Evolutionary conservation across 2,113 vertebrate species (phyloP), one percentile per base, ranked within the genome.

Genomic region (Lophura nycthemera): DNA sequence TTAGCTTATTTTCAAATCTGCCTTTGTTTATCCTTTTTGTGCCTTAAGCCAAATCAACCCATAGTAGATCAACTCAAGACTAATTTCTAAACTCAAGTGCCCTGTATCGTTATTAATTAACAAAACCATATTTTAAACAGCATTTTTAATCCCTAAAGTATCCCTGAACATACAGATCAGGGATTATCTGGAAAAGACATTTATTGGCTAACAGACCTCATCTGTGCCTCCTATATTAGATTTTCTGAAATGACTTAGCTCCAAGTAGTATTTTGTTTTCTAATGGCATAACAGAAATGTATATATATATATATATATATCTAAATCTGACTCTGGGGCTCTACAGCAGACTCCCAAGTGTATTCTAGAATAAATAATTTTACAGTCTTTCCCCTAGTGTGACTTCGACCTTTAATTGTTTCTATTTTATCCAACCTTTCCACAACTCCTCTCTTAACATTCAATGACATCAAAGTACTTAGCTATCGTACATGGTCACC

Each of bases 211-310:
- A 82, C 48, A 76, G 79, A 66, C 45, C 67, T 95, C 85, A 87
- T 91, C 74, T 89, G 63, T 72, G 61, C 36, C 30, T 90, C 70
- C 40, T 10, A 63, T 79, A 92, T 87, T 93, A 95, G 66, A 91
- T 95, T 96, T 94, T 92, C 75, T 83, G 45, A 76, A 89, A 87
- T 88, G 74, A 89, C 36, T 91, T 76, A 65, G 43, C 54, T 92
- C 32, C 63, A 87, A 82, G 59, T 79, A 75, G 52, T 57, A 85
- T 86, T 92, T 79, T 66, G 95, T 22, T 82, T 92, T 69, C 74
- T 85, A 91, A 82, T 72, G 71, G 57, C 59, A 11, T 19, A 76
- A 79, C 17, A 73, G 30, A 91, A 85, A 89, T 25, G 6, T 48
- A 19, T 72, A 50, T 36, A n/a, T 70, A 59, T 64, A 8, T 56